phyloP scores from a whole-genome alignment of 2,888 invertebrate species.

The Lobophora halterata region DNA sequence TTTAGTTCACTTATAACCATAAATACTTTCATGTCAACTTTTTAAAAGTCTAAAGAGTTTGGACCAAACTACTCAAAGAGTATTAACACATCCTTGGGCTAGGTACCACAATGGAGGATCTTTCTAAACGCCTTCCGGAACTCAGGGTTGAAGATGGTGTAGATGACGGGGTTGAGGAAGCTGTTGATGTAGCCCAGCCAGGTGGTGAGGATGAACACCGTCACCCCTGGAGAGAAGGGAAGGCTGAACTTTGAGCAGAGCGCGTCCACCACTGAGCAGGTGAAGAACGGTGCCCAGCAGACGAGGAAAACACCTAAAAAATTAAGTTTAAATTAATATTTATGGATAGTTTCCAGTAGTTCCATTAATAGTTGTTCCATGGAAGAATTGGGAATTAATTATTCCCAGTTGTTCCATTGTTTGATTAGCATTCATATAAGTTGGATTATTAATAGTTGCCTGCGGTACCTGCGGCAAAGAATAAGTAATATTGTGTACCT shows the following conservation, averaged over 20 bases:
- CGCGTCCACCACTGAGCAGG: slow-evolving; percentile 98
- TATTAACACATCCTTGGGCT: slow-evolving; percentile 68
- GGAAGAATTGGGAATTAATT: too few relatives aligned
- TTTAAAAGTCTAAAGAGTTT: too few relatives aligned
- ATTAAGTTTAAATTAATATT: too few relatives aligned
- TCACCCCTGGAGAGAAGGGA: slow-evolving; percentile 91
- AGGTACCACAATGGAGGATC: slow-evolving; percentile 86
- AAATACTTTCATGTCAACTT: too few relatives aligned
- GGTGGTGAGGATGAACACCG: slow-evolving; percentile 95
- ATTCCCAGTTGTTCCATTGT: too few relatives aligned
- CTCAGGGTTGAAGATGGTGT: slow-evolving; percentile 97
- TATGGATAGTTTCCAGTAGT: too few relatives aligned
- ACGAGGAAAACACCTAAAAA: slow-evolving; percentile 96
- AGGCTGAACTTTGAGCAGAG: slow-evolving; percentile 93
- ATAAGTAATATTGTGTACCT: too few relatives aligned
- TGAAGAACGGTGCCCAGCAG: slow-evolving; percentile 99
- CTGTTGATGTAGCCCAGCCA: slow-evolving; percentile 99
- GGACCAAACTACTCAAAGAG: slow-evolving; percentile 54
- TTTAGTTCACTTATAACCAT: too few relatives aligned
- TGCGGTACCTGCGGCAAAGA: too few relatives aligned
- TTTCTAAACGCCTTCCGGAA: slow-evolving; percentile 98
- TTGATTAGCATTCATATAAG: too few relatives aligned
- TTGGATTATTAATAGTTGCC: too few relatives aligned
- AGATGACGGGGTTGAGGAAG: slow-evolving; percentile 95
- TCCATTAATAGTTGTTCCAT: too few relatives aligned